Base-by-base conservation (phyloP, 1,140 invertebrate genomes). In the Drosophila funebris region DNA sequence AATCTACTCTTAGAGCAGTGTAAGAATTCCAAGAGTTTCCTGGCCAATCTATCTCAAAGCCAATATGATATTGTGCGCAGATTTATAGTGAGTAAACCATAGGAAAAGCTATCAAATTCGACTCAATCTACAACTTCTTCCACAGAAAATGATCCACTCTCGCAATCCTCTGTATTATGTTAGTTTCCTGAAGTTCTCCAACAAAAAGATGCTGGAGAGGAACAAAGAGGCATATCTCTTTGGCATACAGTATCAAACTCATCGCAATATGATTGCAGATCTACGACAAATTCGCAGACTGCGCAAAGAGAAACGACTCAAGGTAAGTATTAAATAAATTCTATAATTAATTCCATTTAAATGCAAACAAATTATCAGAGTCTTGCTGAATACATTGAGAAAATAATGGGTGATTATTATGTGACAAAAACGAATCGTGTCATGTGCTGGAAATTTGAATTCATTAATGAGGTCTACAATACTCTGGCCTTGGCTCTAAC, bases 401-500 rank as follows among this genome's bases (percentile, higher is more conserved):
- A 46, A 16, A 41, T 90, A 0, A 91, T 91, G 90, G 88, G 90
- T 1, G 75, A 88, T 27, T 91, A 90, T 66, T 80, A 90, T 20
- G 73, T 88, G 0, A 48, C 73, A 1, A 91, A 91, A 39, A 91
- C 88, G 1, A 57, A 77, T 36, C 82, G 90, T 3, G 78, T 91
- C 4, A 91, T 91, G 90, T 91, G 90, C 41, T 90, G 90, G 84
- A 90, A 90, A 62, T 91, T 90, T 18, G 69, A 90, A 29, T 91
- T 91, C 11, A 63, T 82, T 0, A 90, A 90, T 31, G 90, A 91
- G 36, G 82, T 91, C 0, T 91, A 91, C 46, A 91, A 91, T 39
- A 90, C 64, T 0, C 18, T 91, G 14, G 90, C 77, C 0, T 22
- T 91, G 53, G 76, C 90, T 0, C 43, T 88, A 22, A 50, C 64